phyloP scores from a whole-genome alignment of 2,113 vertebrate genomes.

The Ariopsis seemanni region DNA sequence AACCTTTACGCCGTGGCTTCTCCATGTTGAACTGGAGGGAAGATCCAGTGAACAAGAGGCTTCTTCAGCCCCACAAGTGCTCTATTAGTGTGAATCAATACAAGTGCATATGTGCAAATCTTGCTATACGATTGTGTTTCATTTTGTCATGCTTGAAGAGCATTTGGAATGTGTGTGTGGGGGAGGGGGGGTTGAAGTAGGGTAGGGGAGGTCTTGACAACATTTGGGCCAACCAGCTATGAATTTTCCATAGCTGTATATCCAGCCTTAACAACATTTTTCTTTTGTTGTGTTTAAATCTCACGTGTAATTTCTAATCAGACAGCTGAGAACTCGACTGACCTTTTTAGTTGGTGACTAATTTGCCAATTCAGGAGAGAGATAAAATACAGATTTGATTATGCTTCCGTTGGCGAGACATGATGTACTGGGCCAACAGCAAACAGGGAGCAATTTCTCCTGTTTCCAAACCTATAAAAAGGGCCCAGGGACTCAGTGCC shows the following conservation, averaged over 20 bases:
- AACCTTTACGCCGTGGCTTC: background rate
- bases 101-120: conserved; percentile 4
- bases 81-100: conserved; percentile 41
- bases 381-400: conserved; percentile 31
- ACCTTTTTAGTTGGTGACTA: conserved; percentile 13
- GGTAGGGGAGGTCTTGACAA: background rate
- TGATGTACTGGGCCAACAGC: background rate
- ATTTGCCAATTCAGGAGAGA: conserved; percentile 22
- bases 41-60: conserved; percentile 20
- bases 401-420: background rate
- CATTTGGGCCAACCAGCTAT: conserved; percentile 6
- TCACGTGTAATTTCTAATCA: conserved; percentile 35
- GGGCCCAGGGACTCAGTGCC: background rate
- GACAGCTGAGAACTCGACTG: conserved; percentile 7
- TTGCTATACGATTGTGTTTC: background rate
- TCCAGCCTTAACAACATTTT: conserved; percentile 26
- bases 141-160: background rate
- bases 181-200: no score
- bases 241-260: conserved; percentile 40
- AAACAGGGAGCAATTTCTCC: conserved; percentile 8
- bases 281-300: conserved; percentile 39
- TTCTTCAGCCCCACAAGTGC: conserved; percentile 35
- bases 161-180: no score
- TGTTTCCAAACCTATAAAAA: conserved; percentile 4
- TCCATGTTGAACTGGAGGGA: conserved; percentile 26